Percentiles rank a stretch among this genome's conserved stretches.
Evolutionary conservation across 2,113 vertebrate species (phyloP).

Genomic region (Microtus pennsylvanicus): DNA sequence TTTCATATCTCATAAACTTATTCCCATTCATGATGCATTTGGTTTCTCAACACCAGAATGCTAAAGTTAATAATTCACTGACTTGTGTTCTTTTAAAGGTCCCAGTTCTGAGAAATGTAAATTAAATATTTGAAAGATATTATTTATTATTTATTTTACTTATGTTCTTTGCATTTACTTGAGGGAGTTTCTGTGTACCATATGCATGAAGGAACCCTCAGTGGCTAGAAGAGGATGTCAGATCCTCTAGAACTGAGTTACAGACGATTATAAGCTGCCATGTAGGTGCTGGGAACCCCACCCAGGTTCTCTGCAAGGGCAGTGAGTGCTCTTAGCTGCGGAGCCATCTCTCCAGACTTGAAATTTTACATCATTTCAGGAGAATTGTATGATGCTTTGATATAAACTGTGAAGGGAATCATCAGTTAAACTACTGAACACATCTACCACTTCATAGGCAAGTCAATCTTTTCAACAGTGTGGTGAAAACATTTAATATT

Average conservation of each 20-base stretch:
- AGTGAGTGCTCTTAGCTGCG: neutral
- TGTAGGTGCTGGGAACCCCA: neutral
- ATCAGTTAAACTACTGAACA: neutral
- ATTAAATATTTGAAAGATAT: neutral
- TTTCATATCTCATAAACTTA: slow-evolving; percentile 24
- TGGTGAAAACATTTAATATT: neutral
- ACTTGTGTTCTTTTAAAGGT: neutral
- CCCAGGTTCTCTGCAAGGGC: neutral
- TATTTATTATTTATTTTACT: neutral
- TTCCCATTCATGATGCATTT: neutral
- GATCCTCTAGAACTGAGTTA: neutral
- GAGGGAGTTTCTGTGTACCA: neutral
- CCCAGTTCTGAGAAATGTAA: neutral
- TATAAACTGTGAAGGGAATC: neutral
- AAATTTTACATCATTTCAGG: neutral
- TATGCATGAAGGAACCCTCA: neutral
- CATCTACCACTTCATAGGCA: neutral
- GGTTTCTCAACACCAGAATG: neutral
- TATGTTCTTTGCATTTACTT: neutral
- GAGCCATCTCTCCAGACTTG: neutral
- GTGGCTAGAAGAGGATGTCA: neutral
- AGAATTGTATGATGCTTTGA: neutral
- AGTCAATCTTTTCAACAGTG: neutral
- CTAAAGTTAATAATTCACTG: neutral
- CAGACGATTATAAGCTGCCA: neutral